These are phyloP conservation scores for Gastracanthus pulcherrimus DNA, from an alignment of 2,888 invertebrate genomes.

Conservation along the genomic window DNA sequence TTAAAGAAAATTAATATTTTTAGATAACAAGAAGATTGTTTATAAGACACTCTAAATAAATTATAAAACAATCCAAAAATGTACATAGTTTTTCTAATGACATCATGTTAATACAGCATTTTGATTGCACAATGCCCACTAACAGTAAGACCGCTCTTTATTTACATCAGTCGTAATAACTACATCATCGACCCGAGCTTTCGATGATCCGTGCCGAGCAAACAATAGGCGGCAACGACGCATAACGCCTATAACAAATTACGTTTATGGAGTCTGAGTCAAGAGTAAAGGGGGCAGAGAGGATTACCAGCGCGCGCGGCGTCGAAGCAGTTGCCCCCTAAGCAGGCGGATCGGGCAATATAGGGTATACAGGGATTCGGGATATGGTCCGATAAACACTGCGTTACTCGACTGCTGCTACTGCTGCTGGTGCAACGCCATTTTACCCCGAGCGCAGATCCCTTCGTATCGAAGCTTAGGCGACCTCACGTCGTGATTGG, in stretches of 20 bases:
- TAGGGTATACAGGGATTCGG: slow-evolving; percentile 65
- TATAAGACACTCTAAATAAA: no score
- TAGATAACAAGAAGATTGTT: no score
- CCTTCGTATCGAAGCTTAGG: slow-evolving; percentile 63
- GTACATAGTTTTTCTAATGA: background rate
- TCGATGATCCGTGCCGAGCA: background rate
- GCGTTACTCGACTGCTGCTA: slow-evolving; percentile 68
- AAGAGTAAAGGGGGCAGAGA: slow-evolving; percentile 55
- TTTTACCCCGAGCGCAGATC: slow-evolving; percentile 64
- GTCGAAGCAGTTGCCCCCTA: slow-evolving; percentile 60
- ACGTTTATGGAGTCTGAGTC: slow-evolving; percentile 67
- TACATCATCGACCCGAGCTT: background rate
- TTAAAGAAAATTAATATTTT: no score
- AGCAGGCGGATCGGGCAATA: slow-evolving; percentile 67
- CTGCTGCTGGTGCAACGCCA: slow-evolving; percentile 63
- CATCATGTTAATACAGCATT: background rate
- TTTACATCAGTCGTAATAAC: background rate
- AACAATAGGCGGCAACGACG: background rate
- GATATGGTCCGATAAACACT: slow-evolving; percentile 75
- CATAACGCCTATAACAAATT: slow-evolving; percentile 61
- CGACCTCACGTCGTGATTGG: slow-evolving; percentile 63
- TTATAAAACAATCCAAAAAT: no score
- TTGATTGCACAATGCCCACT: background rate
- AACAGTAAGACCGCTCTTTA: background rate
- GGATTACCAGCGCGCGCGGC: slow-evolving; percentile 71